Percentiles rank a stretch among this genome's conserved stretches.
Conservation (phyloP, 2,888 invertebrate species). For the Odontocolon sp. region DNA sequence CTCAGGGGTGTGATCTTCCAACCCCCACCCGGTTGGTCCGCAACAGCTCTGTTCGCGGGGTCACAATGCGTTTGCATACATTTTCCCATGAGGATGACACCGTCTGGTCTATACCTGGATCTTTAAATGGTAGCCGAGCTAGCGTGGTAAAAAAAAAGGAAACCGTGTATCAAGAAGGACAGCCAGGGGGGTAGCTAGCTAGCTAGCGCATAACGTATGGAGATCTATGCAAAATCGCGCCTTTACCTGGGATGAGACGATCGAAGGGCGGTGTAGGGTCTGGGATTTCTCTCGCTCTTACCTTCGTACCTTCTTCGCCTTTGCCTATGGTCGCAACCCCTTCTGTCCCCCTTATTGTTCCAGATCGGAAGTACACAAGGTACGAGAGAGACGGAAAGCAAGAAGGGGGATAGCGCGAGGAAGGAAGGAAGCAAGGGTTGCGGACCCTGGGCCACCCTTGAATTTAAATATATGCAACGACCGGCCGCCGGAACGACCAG, state of each 20-base stretch:
- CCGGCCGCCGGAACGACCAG: constrained; percentile 64
- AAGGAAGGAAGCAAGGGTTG: constrained; percentile 50
- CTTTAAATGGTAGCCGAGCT: constrained; percentile 74
- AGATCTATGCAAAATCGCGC: constrained; percentile 80
- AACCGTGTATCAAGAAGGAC: not conserved
- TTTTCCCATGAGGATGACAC: constrained; percentile 81
- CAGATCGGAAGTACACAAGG: constrained; percentile 74
- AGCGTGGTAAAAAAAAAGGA: constrained; percentile 68
- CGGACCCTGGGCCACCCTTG: constrained; percentile 71
- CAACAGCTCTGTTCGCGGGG: constrained; percentile 65
- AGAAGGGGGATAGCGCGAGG: constrained; percentile 18
- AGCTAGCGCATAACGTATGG: constrained; percentile 76
- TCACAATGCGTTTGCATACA: constrained; percentile 80
- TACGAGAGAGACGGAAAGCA: constrained; percentile 19
- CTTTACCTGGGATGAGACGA: constrained; percentile 74
- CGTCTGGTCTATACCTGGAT: constrained; percentile 78
- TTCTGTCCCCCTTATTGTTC: constrained; percentile 73
- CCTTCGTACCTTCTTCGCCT: constrained; percentile 22
- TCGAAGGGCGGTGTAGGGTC: constrained; percentile 52
- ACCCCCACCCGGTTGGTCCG: constrained; percentile 52
- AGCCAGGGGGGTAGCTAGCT: constrained; percentile 40
- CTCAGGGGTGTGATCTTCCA: constrained; percentile 79
- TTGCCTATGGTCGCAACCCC: constrained; percentile 27
- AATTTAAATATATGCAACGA: constrained; percentile 80
- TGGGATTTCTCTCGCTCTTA: constrained; percentile 37